Base-by-base conservation (phyloP, 2,888 invertebrate species). In the Colletes collaris region DNA sequence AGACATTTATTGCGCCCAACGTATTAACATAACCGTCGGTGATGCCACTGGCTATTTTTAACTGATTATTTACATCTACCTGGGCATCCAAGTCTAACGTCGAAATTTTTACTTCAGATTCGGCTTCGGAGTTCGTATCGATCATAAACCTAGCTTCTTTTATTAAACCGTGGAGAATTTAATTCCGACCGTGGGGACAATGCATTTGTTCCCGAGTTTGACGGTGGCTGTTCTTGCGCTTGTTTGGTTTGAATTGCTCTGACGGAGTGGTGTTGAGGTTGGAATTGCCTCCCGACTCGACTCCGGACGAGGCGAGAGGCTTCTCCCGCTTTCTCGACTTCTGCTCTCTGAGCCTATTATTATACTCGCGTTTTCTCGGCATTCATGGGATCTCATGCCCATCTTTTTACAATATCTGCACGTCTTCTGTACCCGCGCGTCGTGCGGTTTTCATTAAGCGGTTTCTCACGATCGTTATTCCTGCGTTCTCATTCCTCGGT, bases 341-440 rank as follows among this genome's bases (percentile, higher is more conserved):
- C 16, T 16, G 16, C 16, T 0, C 16, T 0, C 0, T 16, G 16
- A 16, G 16, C 16, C 0, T 16, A 16, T 60, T 60, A 44, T 60
- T 60, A n/a, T 49, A 63, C 13, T 6, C 49, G 2, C 63, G 46
- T 13, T 63, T 63, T 0, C 63, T 19, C n/a, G n/a, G 3, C 63
- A 63, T 16, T 63, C 63, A 44, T n/a, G n/a, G 16, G 46, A 60
- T 60, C 4, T 13, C n/a, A 16, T 60, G 60, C 3, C 60, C 44
- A 4, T 4, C 10, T 4, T 40, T 40, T 60, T 60, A 10, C 60
- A 60, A 16, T 60, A 60, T 2, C 44, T 5, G 4, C 60, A 60
- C 4, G 37, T 40, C 16, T 16, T 16, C 16, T 16, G 16, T 16
- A 16, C 16, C 16, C 16, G 16, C 16, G 16, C 16, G 16, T 16